A percentile compares a stretch with the other conserved stretches of the same genome.
Conservation (phyloP, 2,113 vertebrate genomes). For the Oreocharis arfaki region DNA sequence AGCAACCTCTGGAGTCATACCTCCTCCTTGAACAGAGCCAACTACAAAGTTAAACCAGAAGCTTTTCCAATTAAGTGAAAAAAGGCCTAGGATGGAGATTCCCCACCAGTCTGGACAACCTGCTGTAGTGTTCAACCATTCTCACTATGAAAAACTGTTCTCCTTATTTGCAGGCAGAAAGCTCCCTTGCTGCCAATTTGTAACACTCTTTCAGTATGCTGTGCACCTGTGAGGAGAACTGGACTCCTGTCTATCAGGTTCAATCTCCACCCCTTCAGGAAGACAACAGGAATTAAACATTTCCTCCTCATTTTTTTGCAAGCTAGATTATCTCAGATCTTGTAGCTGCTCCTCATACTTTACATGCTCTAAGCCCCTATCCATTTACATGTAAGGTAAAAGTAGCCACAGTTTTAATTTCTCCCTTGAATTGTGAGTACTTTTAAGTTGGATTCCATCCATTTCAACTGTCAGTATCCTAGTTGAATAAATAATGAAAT, state of each 20-base stretch:
- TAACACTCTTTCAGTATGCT: background rate
- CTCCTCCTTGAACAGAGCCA: background rate
- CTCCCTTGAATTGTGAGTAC: background rate
- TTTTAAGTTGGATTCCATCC: background rate
- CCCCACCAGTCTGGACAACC: background rate
- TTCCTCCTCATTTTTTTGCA: background rate
- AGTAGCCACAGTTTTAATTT: background rate
- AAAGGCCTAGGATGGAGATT: background rate
- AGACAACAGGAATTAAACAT: background rate
- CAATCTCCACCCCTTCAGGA: background rate
- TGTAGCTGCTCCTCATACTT: background rate
- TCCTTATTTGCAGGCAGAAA: background rate
- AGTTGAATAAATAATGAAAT: background rate
- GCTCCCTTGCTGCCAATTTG: background rate
- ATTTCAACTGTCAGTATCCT: background rate
- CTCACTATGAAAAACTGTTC: background rate
- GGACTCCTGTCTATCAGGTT: background rate
- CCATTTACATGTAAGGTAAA: background rate
- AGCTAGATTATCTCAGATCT: background rate
- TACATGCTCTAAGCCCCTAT: background rate
- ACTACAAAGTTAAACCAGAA: background rate
- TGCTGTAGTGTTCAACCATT: background rate
- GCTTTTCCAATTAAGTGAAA: background rate
- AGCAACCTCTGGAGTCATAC: background rate
- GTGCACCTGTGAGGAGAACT: rapidly evolving